These are phyloP conservation scores for Nezara viridula DNA, from an alignment of 2,888 invertebrate species.

Conservation along the genomic window DNA sequence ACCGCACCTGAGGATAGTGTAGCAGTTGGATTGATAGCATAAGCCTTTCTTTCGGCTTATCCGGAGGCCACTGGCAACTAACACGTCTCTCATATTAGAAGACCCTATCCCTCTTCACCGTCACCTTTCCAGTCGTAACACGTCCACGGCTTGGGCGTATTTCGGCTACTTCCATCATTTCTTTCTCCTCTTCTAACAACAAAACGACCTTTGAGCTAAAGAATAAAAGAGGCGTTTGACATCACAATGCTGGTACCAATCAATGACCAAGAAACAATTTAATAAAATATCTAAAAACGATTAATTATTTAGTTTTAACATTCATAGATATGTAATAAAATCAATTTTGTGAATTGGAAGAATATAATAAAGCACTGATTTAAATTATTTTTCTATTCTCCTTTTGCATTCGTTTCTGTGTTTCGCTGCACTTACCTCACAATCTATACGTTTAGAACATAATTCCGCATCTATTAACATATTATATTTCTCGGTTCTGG, in stretches of 20 bases:
- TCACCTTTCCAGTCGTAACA: slow-evolving; percentile 16
- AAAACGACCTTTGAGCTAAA: neutral
- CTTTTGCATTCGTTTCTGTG: too few species aligned
- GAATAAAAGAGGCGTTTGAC: neutral
- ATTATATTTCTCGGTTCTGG: too few species aligned
- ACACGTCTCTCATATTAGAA: slow-evolving; percentile 52
- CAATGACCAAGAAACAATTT: neutral
- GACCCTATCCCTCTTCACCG: slow-evolving; percentile 42
- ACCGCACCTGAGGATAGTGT: neutral
- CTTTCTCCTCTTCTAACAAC: neutral
- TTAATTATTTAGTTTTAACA: neutral
- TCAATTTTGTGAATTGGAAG: too few species aligned
- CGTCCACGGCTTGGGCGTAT: neutral
- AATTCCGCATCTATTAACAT: too few species aligned
- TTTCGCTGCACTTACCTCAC: too few species aligned
- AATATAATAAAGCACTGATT: too few species aligned
- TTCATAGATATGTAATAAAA: too few species aligned
- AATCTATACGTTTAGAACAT: too few species aligned
- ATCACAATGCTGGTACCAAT: neutral
- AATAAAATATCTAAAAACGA: neutral
- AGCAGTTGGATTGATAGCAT: neutral
- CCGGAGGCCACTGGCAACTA: slow-evolving; percentile 13
- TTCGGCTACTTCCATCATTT: slow-evolving; percentile 11
- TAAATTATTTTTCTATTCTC: too few species aligned
- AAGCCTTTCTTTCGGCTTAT: slow-evolving; percentile 9